These are phyloP conservation scores for Todiramphus saurophagus DNA, from an alignment of 2,113 vertebrate species.

Conservation along the genomic window DNA sequence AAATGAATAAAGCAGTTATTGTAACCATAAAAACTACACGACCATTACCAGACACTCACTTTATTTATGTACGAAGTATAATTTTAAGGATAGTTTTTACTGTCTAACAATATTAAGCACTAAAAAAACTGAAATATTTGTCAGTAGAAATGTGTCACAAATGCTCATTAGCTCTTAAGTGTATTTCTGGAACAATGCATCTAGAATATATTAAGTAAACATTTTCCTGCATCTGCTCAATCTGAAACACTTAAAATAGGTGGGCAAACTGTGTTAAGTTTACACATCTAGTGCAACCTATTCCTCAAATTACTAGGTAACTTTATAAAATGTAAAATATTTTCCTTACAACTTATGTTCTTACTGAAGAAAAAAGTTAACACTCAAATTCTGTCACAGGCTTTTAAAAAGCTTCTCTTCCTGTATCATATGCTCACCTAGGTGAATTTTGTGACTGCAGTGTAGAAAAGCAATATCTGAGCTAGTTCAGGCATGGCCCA, in stretches of 20 bases:
- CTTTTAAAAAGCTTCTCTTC: not conserved
- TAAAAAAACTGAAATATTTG: not conserved
- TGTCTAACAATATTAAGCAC: not conserved
- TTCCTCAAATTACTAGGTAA: not conserved
- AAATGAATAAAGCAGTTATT: not conserved
- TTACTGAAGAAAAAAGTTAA: not conserved
- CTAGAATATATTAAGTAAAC: not conserved
- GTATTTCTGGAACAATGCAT: not conserved
- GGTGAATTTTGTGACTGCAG: not conserved
- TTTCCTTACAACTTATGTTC: not conserved
- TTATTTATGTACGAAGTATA: not conserved
- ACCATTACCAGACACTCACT: not conserved
- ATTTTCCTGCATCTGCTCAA: not conserved
- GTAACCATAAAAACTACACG: not conserved
- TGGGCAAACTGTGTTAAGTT: not conserved
- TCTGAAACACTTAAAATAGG: not conserved
- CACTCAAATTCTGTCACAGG: not conserved
- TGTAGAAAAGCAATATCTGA: not conserved
- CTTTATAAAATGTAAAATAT: not conserved
- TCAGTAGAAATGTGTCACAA: not conserved
- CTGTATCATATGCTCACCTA: not conserved
- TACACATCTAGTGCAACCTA: not conserved
- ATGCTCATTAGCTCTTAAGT: not conserved
- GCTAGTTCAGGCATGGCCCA: not conserved
- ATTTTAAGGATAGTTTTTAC: slow-evolving; percentile 15